Percentiles rank a stretch among this genome's conserved stretches.
These are phyloP conservation scores for Amiota minor DNA, from an alignment of 2,888 invertebrate species.

Conservation along the genomic window DNA sequence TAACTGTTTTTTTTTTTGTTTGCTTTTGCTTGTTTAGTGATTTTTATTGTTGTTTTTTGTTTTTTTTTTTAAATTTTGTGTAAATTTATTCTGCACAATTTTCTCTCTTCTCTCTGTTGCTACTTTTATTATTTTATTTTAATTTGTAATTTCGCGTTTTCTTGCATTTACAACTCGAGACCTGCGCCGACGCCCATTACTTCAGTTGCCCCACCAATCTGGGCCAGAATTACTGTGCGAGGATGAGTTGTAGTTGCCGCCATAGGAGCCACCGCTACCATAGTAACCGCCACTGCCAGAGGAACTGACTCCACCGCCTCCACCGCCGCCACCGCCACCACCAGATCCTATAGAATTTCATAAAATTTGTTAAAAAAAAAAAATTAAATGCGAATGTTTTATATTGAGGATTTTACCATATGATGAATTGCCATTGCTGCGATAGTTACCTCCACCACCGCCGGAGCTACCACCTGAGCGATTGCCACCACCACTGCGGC, in stretches of 20 bases:
- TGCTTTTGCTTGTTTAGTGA: constrained; percentile 37
- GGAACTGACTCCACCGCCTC: constrained; percentile 52
- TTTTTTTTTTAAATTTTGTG: constrained; percentile 27
- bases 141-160: constrained; percentile 48
- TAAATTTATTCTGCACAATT: constrained; percentile 37
- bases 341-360: constrained; percentile 40
- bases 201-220: constrained; percentile 75
- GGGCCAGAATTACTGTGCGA: constrained; percentile 68
- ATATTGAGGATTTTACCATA: constrained; percentile 58
- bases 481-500: constrained; percentile 69
- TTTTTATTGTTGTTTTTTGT: constrained; percentile 40
- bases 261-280: constrained; percentile 73
- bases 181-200: constrained; percentile 35
- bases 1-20: constrained; percentile 36
- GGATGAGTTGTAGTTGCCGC: constrained; percentile 70
- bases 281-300: constrained; percentile 70
- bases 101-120: constrained; percentile 27
- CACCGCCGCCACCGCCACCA: constrained; percentile 45
- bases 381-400: neutral
- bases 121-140: constrained; percentile 37
- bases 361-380: neutral
- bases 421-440: constrained; percentile 75
- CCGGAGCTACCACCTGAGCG: constrained; percentile 71
- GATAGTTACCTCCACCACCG: constrained; percentile 70
- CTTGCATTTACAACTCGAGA: constrained; percentile 37